A percentile compares a stretch with the other conserved stretches of the same genome.
These are phyloP conservation scores for Xylota sylvarum DNA, from an alignment of 2,888 invertebrate genomes.

Conservation along the genomic window DNA sequence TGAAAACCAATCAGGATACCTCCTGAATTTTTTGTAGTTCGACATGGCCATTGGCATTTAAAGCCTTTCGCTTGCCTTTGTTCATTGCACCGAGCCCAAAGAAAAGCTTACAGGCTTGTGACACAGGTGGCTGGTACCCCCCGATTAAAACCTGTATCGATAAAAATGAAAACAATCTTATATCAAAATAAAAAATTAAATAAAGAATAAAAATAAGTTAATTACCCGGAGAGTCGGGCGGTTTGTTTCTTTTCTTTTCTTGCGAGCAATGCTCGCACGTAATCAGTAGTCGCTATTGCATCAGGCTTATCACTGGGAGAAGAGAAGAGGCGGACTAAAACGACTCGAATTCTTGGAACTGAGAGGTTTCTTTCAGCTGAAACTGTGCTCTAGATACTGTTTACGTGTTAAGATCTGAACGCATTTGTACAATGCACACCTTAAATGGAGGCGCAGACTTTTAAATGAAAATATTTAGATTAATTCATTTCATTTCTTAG, in stretches of 20 bases:
- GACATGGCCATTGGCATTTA: slow-evolving; percentile 49
- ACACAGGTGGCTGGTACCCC: slow-evolving; percentile 52
- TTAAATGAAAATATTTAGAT: slow-evolving; percentile 35
- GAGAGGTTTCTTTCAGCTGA: slow-evolving; percentile 57
- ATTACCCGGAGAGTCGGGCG: slow-evolving; percentile 54
- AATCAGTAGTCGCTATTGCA: slow-evolving; percentile 71
- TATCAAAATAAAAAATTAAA: slow-evolving; percentile 25
- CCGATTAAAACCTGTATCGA: slow-evolving; percentile 58
- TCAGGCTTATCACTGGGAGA: slow-evolving; percentile 73
- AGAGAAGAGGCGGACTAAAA: slow-evolving; percentile 24
- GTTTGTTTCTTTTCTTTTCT: slow-evolving; percentile 26
- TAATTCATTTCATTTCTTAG: slow-evolving; percentile 44
- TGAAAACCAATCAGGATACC: not conserved
- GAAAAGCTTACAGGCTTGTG: slow-evolving; percentile 17
- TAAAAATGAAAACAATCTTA: slow-evolving; percentile 60
- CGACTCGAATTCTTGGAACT: slow-evolving; percentile 56
- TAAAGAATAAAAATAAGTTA: slow-evolving; percentile 71
- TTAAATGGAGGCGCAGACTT: slow-evolving; percentile 4
- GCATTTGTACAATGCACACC: slow-evolving; percentile 48
- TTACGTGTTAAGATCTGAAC: slow-evolving; percentile 8
- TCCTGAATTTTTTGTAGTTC: not conserved
- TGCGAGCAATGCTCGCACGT: slow-evolving; percentile 26
- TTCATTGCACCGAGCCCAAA: slow-evolving; percentile 13
- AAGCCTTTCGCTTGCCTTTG: slow-evolving; percentile 22
- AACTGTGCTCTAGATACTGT: slow-evolving; percentile 64